These are phyloP conservation scores for Apis mellifera DNA, from an alignment of 1,140 invertebrate genomes.

Conservation along the genomic window Amel_HAv3.1 CM009932.2:4572001-4572500, in stretches of 20 bases:
- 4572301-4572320: constrained; percentile 16
- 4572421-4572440: constrained; percentile 7
- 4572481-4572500: constrained; percentile 23
- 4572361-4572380: constrained; percentile 47
- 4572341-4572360: constrained; percentile 19
- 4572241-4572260: constrained; percentile 23
- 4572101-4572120: constrained; percentile 25
- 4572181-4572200: constrained; percentile 16
- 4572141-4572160: constrained; percentile 25
- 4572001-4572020: constrained; percentile 3
- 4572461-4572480: constrained; percentile 26
- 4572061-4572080: constrained; percentile 30
- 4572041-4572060: constrained; percentile 37
- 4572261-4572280: constrained; percentile 8
- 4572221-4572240: constrained; percentile 21
- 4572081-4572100: constrained; percentile 26
- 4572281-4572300: constrained; percentile 26
- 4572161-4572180: constrained; percentile 25
- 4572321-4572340: constrained; percentile 38
- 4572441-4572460: constrained; percentile 30
- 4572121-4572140: constrained; percentile 28
- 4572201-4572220: constrained; percentile 28
- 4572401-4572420: constrained; percentile 19
- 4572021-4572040: constrained; percentile 13
- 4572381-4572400: constrained; percentile 27